Percentiles rank a stretch among this genome's conserved stretches.
Evolutionary conservation across 2,113 vertebrate species (phyloP).

Genomic region (Dolichallabes microphthalmus): DNA sequence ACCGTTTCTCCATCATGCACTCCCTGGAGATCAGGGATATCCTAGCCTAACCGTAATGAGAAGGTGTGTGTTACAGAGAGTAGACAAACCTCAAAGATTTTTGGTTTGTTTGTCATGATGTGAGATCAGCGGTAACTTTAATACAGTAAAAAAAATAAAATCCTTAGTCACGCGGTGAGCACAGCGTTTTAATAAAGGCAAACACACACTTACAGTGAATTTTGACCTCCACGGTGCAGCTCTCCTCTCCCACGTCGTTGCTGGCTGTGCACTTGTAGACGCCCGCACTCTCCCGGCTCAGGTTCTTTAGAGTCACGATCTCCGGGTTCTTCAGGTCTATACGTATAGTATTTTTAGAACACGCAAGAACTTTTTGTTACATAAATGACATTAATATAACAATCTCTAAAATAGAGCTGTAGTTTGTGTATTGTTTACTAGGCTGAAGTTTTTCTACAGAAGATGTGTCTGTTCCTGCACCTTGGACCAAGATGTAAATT

Average conservation of each 20-base stretch:
- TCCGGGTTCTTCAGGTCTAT: conserved; percentile 82
- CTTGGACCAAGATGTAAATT: background rate
- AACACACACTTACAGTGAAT: conserved; percentile 80
- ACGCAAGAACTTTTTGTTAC: background rate
- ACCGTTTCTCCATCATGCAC: background rate
- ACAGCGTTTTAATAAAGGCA: background rate
- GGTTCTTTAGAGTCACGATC: conserved; percentile 81
- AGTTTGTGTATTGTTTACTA: background rate
- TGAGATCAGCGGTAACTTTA: too few relatives aligned
- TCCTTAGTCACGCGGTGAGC: background rate
- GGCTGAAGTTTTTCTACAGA: background rate
- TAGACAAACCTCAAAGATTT: background rate
- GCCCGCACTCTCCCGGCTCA: conserved; percentile 77
- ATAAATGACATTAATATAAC: background rate
- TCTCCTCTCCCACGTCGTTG: conserved; percentile 88
- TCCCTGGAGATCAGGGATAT: background rate
- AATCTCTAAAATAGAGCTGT: background rate
- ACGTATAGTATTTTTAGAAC: background rate
- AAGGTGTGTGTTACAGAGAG: background rate
- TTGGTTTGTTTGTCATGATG: too few relatives aligned
- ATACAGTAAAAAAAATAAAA: too few relatives aligned
- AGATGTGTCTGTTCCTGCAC: background rate
- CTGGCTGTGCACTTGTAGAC: conserved; percentile 84
- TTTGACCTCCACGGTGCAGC: conserved; percentile 79
- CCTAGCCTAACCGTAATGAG: background rate